phyloP scores from a whole-genome alignment of 2,888 invertebrate species.

The Eilema depressum region DNA sequence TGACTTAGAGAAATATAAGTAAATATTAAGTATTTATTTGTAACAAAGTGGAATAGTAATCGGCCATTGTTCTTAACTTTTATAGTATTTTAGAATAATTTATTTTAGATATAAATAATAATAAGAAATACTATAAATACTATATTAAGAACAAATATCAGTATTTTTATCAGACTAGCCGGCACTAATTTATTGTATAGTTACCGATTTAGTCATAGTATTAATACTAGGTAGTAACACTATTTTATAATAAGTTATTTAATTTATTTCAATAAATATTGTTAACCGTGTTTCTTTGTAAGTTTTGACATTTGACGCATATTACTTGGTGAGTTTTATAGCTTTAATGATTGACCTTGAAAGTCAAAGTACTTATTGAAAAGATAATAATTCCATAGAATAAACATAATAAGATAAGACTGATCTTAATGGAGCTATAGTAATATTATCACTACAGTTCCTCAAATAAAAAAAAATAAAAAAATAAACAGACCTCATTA shows the following conservation, averaged over 20 bases:
- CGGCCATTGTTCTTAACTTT: background rate
- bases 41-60: background rate
- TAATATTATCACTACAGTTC: too few relatives aligned
- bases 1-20: background rate
- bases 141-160: background rate
- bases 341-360: background rate
- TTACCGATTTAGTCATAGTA: background rate
- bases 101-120: background rate
- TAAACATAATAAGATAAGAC: background rate
- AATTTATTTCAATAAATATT: conserved; percentile 44
- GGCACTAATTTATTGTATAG: conserved; percentile 2
- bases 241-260: conserved; percentile 38
- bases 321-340: background rate
- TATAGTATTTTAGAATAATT: background rate
- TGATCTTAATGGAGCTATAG: too few relatives aligned
- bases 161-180: background rate
- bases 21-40: background rate
- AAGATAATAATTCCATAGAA: background rate
- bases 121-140: background rate
- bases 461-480: too few relatives aligned
- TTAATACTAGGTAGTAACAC: background rate
- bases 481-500: too few relatives aligned
- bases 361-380: too few relatives aligned
- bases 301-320: background rate
- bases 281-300: background rate